These are phyloP conservation scores for Myzus persicae DNA, from an alignment of 1,140 invertebrate species.

Conservation along the genomic window DNA sequence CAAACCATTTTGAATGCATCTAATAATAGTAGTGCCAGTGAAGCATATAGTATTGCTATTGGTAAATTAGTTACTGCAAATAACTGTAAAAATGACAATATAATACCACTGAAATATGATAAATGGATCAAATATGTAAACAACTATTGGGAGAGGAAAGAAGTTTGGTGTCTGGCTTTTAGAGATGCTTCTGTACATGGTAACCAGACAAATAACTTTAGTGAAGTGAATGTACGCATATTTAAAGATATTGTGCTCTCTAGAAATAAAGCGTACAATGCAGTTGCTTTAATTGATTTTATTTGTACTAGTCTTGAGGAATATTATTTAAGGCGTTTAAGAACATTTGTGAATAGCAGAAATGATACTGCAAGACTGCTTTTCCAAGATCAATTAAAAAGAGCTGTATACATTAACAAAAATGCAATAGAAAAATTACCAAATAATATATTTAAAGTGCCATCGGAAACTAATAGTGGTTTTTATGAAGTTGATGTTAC, in stretches of 20 bases:
- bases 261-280: not conserved
- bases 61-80: not conserved
- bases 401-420: not conserved
- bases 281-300: not conserved
- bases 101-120: not conserved
- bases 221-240: not conserved
- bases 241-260: not conserved
- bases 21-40: not conserved
- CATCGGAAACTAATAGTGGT: not conserved
- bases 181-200: not conserved
- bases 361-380: not conserved
- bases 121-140: not conserved
- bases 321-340: not conserved
- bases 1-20: not conserved
- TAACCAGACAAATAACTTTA: not conserved
- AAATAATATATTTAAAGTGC: not conserved
- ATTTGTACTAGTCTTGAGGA: not conserved
- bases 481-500: slow-evolving; percentile 1
- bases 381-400: not conserved
- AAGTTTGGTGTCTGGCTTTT: not conserved
- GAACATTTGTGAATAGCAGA: not conserved
- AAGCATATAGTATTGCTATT: not conserved
- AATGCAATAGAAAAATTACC: not conserved
- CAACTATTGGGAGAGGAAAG: not conserved
- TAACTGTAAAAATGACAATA: not conserved